phyloP scores from a whole-genome alignment of 2,113 vertebrate species.

The Dromaius novaehollandiae region DNA sequence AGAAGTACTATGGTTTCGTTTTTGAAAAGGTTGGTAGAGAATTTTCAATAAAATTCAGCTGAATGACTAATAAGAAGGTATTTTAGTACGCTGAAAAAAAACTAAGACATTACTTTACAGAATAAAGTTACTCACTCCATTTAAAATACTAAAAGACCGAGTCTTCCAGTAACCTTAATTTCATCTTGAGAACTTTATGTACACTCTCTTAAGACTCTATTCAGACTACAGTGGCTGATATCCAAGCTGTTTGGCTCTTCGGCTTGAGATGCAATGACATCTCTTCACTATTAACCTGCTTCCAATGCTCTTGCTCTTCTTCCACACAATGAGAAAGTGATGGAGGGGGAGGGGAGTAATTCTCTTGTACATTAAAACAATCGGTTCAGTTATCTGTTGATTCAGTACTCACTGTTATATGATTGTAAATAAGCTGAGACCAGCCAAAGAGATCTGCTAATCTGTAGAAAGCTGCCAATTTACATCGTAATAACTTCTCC shows the following conservation, averaged over 20 bases:
- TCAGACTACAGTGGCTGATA: background rate
- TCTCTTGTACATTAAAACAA: conserved; percentile 14
- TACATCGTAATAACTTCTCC: conserved; percentile 94
- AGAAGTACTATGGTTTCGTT: background rate
- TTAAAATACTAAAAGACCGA: background rate
- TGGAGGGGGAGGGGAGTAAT: background rate
- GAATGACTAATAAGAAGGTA: background rate
- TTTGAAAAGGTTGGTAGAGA: background rate
- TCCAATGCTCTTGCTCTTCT: background rate
- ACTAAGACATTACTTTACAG: background rate
- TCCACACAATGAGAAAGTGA: background rate
- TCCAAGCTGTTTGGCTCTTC: background rate
- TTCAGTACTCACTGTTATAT: conserved; percentile 89
- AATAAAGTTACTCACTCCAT: background rate
- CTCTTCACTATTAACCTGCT: conserved; percentile 12
- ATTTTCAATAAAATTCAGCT: background rate
- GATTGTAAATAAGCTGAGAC: conserved; percentile 99
- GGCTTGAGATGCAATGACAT: background rate
- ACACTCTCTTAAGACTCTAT: conserved; percentile 33
- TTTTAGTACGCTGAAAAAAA: background rate
- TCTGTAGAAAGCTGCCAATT: conserved; percentile 94
- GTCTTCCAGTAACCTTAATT: background rate
- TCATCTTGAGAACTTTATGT: background rate
- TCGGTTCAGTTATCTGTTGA: background rate
- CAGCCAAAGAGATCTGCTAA: conserved; percentile 95